Conservation (phyloP, 2,888 invertebrate species). For the Volucella inflata region DNA sequence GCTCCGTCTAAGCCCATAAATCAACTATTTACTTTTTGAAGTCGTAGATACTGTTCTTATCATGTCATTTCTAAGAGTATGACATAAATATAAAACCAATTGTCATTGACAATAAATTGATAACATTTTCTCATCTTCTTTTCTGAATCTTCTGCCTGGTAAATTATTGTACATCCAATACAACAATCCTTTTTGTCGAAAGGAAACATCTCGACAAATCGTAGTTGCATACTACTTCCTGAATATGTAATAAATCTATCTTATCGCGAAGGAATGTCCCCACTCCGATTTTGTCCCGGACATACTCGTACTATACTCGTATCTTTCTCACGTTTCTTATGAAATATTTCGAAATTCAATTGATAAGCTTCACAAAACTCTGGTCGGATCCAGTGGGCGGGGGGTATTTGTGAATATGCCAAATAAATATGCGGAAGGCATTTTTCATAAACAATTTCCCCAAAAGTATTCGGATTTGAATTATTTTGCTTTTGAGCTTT, state of each 20-base stretch:
- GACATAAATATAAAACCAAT: too few species aligned
- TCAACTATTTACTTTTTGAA: too few species aligned
- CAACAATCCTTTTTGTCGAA: slow-evolving; percentile 4
- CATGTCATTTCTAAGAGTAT: too few species aligned
- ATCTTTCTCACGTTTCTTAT: slow-evolving; percentile 31
- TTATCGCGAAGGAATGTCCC: slow-evolving; percentile 24
- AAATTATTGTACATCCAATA: not conserved
- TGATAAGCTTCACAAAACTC: slow-evolving; percentile 41
- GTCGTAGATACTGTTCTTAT: too few species aligned
- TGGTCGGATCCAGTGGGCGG: not conserved
- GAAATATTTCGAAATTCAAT: slow-evolving; percentile 56
- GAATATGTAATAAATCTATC: slow-evolving; percentile 50
- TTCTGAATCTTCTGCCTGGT: not conserved
- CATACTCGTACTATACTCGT: too few species aligned
- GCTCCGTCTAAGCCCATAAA: too few species aligned
- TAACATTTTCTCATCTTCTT: too few species aligned
- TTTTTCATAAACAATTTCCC: slow-evolving; percentile 57
- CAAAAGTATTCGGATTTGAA: slow-evolving; percentile 63
- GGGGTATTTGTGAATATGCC: slow-evolving; percentile 13
- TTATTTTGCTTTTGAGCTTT: slow-evolving; percentile 48
- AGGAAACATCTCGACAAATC: slow-evolving; percentile 41
- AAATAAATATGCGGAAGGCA: slow-evolving; percentile 50
- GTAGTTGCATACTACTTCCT: slow-evolving; percentile 21
- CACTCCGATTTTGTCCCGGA: not conserved
- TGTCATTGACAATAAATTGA: too few species aligned